phyloP scores from a whole-genome alignment of 2,113 vertebrate species.

The Tapirus terrestris region DNA sequence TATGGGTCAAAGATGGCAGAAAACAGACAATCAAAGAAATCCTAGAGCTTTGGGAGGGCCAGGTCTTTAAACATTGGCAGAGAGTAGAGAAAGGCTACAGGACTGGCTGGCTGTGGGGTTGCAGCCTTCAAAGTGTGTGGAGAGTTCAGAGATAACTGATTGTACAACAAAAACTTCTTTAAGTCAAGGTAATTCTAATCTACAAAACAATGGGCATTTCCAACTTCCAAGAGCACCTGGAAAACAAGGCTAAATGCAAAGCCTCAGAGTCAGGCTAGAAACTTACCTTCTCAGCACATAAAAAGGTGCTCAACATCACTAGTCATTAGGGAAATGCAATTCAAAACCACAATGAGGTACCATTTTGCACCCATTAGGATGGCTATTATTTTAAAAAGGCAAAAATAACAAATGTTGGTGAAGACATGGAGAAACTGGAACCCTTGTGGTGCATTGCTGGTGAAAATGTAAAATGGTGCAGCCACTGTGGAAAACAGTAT shows the following conservation, averaged over 20 bases:
- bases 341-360: neutral
- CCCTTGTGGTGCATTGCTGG: neutral
- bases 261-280: neutral
- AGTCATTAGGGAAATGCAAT: slow-evolving; percentile 39
- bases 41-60: neutral
- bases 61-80: neutral
- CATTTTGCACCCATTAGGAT: neutral
- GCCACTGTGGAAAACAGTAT: neutral
- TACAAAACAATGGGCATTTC: neutral
- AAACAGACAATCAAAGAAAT: slow-evolving; percentile 51
- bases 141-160: slow-evolving; percentile 9
- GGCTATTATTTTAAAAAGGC: neutral
- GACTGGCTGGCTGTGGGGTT: neutral
- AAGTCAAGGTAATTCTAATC: slow-evolving; percentile 48
- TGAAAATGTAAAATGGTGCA: neutral
- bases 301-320: neutral
- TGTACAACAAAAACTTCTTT: slow-evolving; percentile 34
- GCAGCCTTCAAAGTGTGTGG: neutral
- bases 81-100: neutral
- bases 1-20: slow-evolving; percentile 14
- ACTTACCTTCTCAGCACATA: neutral
- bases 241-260: slow-evolving; percentile 8
- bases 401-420: neutral
- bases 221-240: neutral
- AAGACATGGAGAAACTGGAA: slow-evolving; percentile 27